phyloP scores from a whole-genome alignment of 2,888 invertebrate genomes.

The Melolontha melolontha region DNA sequence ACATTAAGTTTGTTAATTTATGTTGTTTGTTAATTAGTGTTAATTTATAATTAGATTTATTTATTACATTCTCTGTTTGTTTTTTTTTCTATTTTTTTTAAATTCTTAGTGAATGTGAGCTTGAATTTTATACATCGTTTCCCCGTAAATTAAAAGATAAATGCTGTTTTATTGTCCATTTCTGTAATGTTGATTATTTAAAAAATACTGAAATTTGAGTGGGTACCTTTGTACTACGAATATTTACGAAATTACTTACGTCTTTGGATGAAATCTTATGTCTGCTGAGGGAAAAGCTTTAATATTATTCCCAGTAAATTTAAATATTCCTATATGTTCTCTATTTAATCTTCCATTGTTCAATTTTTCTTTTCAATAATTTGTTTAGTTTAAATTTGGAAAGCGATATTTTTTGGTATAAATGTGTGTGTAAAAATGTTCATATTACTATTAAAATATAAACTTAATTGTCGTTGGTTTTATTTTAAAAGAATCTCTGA shows the following conservation, averaged over 20 bases:
- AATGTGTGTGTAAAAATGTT: slow-evolving; percentile 65
- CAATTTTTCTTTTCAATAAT: slow-evolving; percentile 8
- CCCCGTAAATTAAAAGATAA: neutral
- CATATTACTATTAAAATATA: slow-evolving; percentile 60
- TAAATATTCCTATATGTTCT: slow-evolving; percentile 6
- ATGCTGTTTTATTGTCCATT: neutral
- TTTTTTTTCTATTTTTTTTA: slow-evolving; percentile 19
- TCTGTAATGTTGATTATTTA: slow-evolving; percentile 17
- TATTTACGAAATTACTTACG: slow-evolving; percentile 31
- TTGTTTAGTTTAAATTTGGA: slow-evolving; percentile 18
- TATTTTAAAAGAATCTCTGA: slow-evolving; percentile 36
- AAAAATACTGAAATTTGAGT: slow-evolving; percentile 49
- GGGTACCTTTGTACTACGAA: slow-evolving; percentile 54
- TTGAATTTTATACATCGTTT: slow-evolving; percentile 8
- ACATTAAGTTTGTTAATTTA: slow-evolving; percentile 54
- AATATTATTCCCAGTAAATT: neutral
- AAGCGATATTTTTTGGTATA: slow-evolving; percentile 57
- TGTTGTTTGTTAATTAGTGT: slow-evolving; percentile 57
- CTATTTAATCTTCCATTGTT: slow-evolving; percentile 4
- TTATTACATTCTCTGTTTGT: slow-evolving; percentile 36
- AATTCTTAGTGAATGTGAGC: slow-evolving; percentile 9
- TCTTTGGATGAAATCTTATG: neutral
- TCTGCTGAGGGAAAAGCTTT: neutral
- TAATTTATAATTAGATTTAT: slow-evolving; percentile 51
- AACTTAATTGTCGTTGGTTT: slow-evolving; percentile 51